Conservation (phyloP, 2,888 invertebrate genomes). For the Brenthis ino region DNA sequence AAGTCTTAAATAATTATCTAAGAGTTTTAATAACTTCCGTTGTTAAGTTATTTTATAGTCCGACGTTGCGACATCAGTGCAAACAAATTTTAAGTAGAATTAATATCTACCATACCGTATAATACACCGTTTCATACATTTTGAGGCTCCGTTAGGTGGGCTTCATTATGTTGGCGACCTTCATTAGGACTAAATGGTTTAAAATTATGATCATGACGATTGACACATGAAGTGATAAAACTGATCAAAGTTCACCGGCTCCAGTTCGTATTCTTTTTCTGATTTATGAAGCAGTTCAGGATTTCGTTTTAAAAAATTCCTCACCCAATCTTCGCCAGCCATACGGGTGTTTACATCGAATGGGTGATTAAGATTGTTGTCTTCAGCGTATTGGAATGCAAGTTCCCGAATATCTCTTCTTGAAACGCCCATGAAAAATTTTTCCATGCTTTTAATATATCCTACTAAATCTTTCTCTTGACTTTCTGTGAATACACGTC, state of each 20-base stretch:
- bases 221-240: slow-evolving; percentile 80
- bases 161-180: slow-evolving; percentile 49
- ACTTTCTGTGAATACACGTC: slow-evolving; percentile 75
- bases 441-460: slow-evolving; percentile 78
- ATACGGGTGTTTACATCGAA: slow-evolving; percentile 75
- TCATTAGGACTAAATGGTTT: slow-evolving; percentile 35
- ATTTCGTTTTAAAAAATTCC: slow-evolving; percentile 76
- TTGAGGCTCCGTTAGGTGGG: slow-evolving; percentile 59
- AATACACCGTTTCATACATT: slow-evolving; percentile 33
- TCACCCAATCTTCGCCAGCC: slow-evolving; percentile 79
- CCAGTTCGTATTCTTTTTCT: slow-evolving; percentile 65
- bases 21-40: slow-evolving; percentile 30
- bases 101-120: slow-evolving; percentile 28
- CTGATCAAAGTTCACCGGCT: slow-evolving; percentile 78
- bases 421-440: slow-evolving; percentile 76
- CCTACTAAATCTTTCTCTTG: slow-evolving; percentile 77
- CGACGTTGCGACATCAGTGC: slow-evolving; percentile 18
- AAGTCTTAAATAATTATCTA: slow-evolving; percentile 35
- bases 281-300: slow-evolving; percentile 70
- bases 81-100: slow-evolving; percentile 24
- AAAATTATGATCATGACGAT: slow-evolving; percentile 60
- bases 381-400: slow-evolving; percentile 78
- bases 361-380: slow-evolving; percentile 70
- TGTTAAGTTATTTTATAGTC: slow-evolving; percentile 30
- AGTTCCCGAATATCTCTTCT: slow-evolving; percentile 73